phyloP scores from a whole-genome alignment of 2,888 invertebrate genomes.

The Frankliniella intonsa region DNA sequence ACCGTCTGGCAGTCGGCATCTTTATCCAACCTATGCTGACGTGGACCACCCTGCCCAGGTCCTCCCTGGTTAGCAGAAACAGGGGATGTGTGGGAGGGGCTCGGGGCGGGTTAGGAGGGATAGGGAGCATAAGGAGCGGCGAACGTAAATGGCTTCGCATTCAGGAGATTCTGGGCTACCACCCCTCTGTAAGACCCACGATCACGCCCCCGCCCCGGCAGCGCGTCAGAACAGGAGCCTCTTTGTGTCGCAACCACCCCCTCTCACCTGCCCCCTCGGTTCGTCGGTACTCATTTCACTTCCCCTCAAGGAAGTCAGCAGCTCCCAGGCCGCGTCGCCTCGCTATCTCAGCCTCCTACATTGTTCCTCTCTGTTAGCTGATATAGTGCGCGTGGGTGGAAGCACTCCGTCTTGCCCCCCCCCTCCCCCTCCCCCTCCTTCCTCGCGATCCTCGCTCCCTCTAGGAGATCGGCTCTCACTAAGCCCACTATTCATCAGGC shows the following conservation, averaged over 20 bases:
- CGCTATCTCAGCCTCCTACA: conserved; percentile 22
- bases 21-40: not conserved
- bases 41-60: not conserved
- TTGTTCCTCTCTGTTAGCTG: not conserved
- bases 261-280: conserved; percentile 3
- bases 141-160: not conserved
- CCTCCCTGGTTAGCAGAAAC: not conserved
- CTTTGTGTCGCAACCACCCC: not conserved
- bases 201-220: not conserved
- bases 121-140: no score
- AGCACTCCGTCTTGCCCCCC: not conserved
- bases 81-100: not conserved
- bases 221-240: not conserved
- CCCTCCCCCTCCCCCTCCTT: not conserved
- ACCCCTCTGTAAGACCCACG: not conserved
- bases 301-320: no score
- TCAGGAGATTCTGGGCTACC: not conserved
- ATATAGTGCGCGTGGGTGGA: conserved; percentile 17
- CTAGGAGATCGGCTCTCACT: not conserved
- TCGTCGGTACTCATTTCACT: not conserved
- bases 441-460: not conserved
- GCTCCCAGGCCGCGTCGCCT: no score
- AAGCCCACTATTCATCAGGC: not conserved
- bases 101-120: not conserved
- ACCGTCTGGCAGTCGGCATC: not conserved